A percentile compares a stretch with the other conserved stretches of the same genome.
phyloP scores from a whole-genome alignment of 2,888 invertebrate species.

The Eurytoma californica region DNA sequence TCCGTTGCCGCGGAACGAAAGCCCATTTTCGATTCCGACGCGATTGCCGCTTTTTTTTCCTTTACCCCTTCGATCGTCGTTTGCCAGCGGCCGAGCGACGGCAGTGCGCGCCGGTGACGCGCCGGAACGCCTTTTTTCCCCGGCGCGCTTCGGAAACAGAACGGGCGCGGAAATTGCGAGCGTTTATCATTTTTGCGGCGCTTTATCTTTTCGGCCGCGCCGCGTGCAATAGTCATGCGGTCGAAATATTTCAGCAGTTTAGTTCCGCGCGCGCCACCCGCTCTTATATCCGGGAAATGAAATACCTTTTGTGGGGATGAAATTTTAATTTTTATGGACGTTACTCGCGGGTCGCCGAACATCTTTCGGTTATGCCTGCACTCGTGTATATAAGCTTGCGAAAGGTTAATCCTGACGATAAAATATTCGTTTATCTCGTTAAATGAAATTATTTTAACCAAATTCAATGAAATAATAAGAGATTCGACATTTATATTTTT shows the following conservation, averaged over 20 bases:
- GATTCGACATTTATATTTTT: too few species aligned
- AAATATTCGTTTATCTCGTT: too few species aligned
- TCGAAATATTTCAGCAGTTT: too few species aligned
- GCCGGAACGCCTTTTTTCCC: background rate
- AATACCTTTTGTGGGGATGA: background rate
- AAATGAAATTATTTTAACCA: too few species aligned
- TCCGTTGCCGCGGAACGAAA: background rate
- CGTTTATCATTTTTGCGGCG: background rate
- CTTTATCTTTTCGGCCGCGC: background rate
- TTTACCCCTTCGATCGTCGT: background rate
- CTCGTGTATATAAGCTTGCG: too few species aligned
- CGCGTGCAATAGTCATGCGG: background rate
- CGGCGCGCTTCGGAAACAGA: background rate
- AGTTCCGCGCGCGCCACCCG: background rate
- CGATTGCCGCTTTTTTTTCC: background rate
- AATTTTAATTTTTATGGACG: slow-evolving; percentile 1
- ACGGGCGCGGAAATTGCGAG: background rate
- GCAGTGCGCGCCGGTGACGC: too few species aligned
- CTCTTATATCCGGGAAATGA: background rate
- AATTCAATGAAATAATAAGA: too few species aligned
- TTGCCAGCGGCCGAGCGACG: background rate
- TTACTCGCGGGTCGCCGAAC: background rate
- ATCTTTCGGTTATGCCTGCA: too few species aligned
- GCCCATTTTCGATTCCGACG: slow-evolving; percentile 6
- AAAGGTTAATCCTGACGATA: too few species aligned